Evolutionary conservation across 2,888 invertebrate species (phyloP).

Genomic region (Boloria euphrosyne): DNA sequence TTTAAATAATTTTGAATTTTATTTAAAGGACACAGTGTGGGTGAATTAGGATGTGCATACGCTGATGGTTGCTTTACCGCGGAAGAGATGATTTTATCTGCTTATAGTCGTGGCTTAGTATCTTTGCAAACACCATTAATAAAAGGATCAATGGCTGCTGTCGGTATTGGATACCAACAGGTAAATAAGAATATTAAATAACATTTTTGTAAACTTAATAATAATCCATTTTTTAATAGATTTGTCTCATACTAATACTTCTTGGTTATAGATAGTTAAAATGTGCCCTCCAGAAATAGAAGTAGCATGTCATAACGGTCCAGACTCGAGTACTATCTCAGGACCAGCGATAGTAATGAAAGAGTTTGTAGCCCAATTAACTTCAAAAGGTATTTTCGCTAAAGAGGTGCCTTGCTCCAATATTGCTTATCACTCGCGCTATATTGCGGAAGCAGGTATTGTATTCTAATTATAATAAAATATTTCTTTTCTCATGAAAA

Average conservation of each 20-base stretch:
- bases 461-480: conserved; percentile 5
- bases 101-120: conserved; percentile 90
- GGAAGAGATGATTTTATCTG: conserved; percentile 90
- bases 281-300: conserved; percentile 82
- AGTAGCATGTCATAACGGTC: conserved; percentile 91
- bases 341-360: conserved; percentile 86
- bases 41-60: conserved; percentile 97
- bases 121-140: conserved; percentile 86
- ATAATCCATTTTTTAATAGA: not conserved
- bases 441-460: conserved; percentile 85
- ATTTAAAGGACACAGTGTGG: conserved; percentile 93
- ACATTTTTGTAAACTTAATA: too few relatives aligned
- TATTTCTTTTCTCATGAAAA: too few relatives aligned
- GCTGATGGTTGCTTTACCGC: conserved; percentile 94
- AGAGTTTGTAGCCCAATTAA: conserved; percentile 78
- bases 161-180: conserved; percentile 84
- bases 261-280: conserved; percentile 50
- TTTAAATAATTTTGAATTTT: too few relatives aligned
- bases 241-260: not conserved
- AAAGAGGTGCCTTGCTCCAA: conserved; percentile 85
- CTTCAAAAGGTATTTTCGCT: conserved; percentile 60
- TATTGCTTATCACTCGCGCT: conserved; percentile 94
- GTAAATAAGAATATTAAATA: conserved; percentile 48
- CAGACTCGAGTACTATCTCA: conserved; percentile 89
- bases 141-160: conserved; percentile 92